Base-by-base conservation (phyloP, 2,797 vertebrate species). In the Moxostoma hubbsi region DNA sequence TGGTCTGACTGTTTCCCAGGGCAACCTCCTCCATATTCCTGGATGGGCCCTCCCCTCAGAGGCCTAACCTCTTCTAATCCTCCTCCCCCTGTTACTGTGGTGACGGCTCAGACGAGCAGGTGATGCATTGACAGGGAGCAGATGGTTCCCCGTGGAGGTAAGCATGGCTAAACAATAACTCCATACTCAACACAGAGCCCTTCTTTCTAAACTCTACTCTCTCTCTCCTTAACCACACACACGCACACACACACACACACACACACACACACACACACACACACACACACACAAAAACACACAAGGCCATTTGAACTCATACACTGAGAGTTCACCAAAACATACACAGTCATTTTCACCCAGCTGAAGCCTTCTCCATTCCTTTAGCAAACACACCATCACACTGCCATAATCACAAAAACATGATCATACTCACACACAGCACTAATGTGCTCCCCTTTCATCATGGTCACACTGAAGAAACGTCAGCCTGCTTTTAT, bases 81-180 rank as follows among this genome's bases (percentile, higher is more conserved):
- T 90, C 82, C 85, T 88, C 91, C 85, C 87, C 83, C 77, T 75
- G 96, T 98, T 96, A 92, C 95, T 94, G 73, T 84, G 95, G 95
- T 88, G 93, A 98, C 94, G 89, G 93, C 89, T 94, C 94, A 96
- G 96, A 96, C 94, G 92, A 97, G 97, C 97, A 98, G 97, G 97
- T 98, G 97, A 99, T 94, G 94, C 97, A 98, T 97, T 98, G 97
- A 98, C 96, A 96, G 96, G 91, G 95, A 99, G 96, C 97, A 99
- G 97, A 98, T 98, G 97, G 96, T 97, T 94, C 95, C 95, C 96
- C 90, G 92, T 90, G 88, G 96, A 98, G 96, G 97, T 97, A 96
- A 96, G 95, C 94, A 90, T 85, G 86, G 90, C 90, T 82, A 87
- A 92, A 97, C 96, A 99, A 98, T 94, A 94, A 91, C 93, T 94